Evolutionary conservation across 2,113 vertebrate genomes (phyloP), one percentile per base, ranked within the genome.

Genomic region (Ageneiosus marmoratus): DNA sequence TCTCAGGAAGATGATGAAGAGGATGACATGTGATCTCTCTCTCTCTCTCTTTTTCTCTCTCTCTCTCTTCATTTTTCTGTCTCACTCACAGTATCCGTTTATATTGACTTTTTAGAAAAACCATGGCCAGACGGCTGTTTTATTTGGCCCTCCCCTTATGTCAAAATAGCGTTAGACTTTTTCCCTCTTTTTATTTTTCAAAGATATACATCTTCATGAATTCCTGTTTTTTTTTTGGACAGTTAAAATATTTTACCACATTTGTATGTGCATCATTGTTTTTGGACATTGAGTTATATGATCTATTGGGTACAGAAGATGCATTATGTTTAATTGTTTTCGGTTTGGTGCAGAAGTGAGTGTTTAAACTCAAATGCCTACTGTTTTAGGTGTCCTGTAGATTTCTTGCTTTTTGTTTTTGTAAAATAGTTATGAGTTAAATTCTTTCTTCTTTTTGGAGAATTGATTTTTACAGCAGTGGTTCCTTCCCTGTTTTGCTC

Each of bases 1-100:
- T 99, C 97, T 94, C 98, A 98, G 93, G 98, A 99, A 84, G 98
- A 99, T 93, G 97, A 99, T 10, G 98, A 99, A 55, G 98, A 99
- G 87, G 98, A 99, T 65, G 98, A 99, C 88, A 96, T 99, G 91
- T 99, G 94, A 98, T 92, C 91, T 93, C 90, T 84, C 88, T 91
- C 89, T 92, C 62, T 32, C 62, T 41, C 37, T 34, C 53, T 51
- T 12, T 75, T 34, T 63, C 48, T 73, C 16, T 79, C 55, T 50
- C 46, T 41, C 62, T 74, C 67, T 29, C 44, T 86, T 55, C 80
- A 56, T 60, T 73, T 80, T 69, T 83, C 75, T 65, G 76, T 32
- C 65, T 77, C 70, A 41, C 34, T 48, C 70, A 37, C 83, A 83
- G 87, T 80, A 85, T 85, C 86, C 82, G 77, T 79, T 77, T 84